Base-by-base conservation (phyloP, 1,140 invertebrate genomes). In the Trichogramma pretiosum region DNA sequence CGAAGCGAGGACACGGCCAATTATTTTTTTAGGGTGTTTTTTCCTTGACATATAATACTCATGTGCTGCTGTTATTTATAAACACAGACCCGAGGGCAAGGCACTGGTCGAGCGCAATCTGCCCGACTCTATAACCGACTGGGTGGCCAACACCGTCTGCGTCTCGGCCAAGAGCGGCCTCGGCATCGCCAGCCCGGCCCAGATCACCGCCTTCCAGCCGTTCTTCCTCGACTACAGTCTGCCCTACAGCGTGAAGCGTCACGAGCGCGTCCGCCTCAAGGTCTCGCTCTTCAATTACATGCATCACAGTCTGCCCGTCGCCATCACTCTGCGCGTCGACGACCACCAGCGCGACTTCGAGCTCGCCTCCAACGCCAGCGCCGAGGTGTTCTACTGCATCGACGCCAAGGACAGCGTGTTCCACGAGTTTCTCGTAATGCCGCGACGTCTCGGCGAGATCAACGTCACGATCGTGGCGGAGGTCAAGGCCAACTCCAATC, bases 211-310 rank as follows among this genome's bases (percentile, higher is more conserved):
- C 7, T 84, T 84, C 57, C 79, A 83, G 55, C 77, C 80, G 0
- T 87, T 88, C 62, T 89, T 88, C 63, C 67, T 86, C 8, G 78
- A 83, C 52, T 68, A 85, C 21, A 76, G 76, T 44, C 60, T 85
- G 5, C 85, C 85, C 0, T 84, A 82, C 55, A 80, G 82, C 5
- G 74, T 87, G 0, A 82, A 83, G 58, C 68, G 82, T 10, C 79
- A 77, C 3, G 85, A 89, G 65, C 72, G 78, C 22, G 62, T 87
- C 2, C 75, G 75, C 2, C 62, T 88, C 36, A 79, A 84, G 62
- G 78, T 83, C 1, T 74, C 80, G 0, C 70, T 87, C 1, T 85
- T 83, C 63, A 89, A 89, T 64, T 87, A 87, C 59, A 60, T 85
- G 58, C 68, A 74, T 11, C 70, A 77, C 34, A 76, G 72, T 54